Evolutionary conservation across 2,797 vertebrate species (phyloP).

Genomic region (Heteromormyrus szaboi): DNA sequence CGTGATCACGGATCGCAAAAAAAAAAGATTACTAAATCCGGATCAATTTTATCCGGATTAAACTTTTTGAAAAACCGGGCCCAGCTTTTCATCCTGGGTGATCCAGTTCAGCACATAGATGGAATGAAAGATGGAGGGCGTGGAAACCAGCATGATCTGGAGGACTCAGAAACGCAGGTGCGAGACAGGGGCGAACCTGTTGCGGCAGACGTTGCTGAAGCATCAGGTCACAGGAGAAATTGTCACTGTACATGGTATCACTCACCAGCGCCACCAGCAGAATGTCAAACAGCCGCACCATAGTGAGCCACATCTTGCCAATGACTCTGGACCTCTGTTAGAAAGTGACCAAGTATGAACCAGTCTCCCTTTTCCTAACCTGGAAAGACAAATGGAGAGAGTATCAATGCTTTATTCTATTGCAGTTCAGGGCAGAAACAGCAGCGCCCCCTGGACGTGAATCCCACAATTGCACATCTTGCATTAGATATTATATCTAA

Average conservation of each 20-base stretch:
- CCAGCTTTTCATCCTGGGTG: slow-evolving; percentile 53
- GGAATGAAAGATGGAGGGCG: slow-evolving; percentile 56
- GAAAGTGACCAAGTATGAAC: slow-evolving; percentile 37
- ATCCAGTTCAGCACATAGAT: slow-evolving; percentile 60
- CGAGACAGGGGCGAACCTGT: slow-evolving; percentile 54
- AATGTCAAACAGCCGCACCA: slow-evolving; percentile 47
- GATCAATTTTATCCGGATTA: too few relatives aligned
- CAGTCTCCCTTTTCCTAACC: slow-evolving; percentile 38
- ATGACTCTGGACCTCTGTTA: slow-evolving; percentile 41
- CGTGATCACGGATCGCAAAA: too few relatives aligned
- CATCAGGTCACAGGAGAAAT: slow-evolving; percentile 58
- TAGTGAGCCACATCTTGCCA: slow-evolving; percentile 42
- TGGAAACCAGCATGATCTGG: slow-evolving; percentile 60
- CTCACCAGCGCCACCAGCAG: slow-evolving; percentile 58
- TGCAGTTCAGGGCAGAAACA: background rate
- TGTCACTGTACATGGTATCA: slow-evolving; percentile 54
- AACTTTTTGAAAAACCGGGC: too few relatives aligned
- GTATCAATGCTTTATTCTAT: background rate
- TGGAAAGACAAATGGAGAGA: background rate
- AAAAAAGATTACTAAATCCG: too few relatives aligned
- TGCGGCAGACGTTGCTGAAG: slow-evolving; percentile 58
- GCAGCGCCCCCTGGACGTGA: background rate
- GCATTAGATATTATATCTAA: background rate
- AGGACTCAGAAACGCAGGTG: slow-evolving; percentile 66
- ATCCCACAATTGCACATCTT: background rate